A percentile compares a stretch with the other conserved stretches of the same genome.
Conservation (phyloP, 2,888 invertebrate species). For the Cotesia congregata region DNA sequence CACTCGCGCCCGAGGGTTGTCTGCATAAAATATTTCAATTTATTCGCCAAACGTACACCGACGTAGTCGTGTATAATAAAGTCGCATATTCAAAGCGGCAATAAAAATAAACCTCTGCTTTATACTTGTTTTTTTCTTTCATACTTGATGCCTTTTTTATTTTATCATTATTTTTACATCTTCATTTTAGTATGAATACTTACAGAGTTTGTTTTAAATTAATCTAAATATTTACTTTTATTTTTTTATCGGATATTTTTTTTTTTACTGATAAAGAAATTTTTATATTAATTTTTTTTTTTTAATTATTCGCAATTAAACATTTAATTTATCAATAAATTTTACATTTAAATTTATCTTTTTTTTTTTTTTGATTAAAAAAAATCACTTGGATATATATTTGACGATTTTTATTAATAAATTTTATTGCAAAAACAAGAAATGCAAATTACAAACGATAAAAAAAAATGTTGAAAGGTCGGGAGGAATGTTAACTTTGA, state of each 20-base stretch:
- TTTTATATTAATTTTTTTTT: no score
- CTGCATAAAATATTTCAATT: slow-evolving; percentile 54
- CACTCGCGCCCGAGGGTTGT: slow-evolving; percentile 27
- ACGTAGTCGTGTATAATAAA: slow-evolving; percentile 50
- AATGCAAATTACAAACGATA: neutral
- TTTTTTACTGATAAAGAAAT: no score
- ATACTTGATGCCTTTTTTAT: slow-evolving; percentile 6
- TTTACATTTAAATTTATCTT: no score
- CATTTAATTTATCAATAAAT: no score
- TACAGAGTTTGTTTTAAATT: no score
- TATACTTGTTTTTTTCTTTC: slow-evolving; percentile 6
- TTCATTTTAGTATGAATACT: no score
- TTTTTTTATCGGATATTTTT: no score
- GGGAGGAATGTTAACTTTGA: neutral
- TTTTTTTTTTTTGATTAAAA: no score
- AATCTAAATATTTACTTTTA: no score
- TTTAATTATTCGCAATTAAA: no score
- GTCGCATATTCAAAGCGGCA: slow-evolving; percentile 49
- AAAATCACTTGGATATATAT: no score
- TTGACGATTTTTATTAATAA: neutral
- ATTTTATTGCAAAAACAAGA: neutral
- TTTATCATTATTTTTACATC: neutral
- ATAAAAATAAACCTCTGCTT: slow-evolving; percentile 45
- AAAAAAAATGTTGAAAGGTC: neutral
- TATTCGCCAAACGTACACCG: slow-evolving; percentile 43